Base-by-base conservation (phyloP, 2,797 vertebrate genomes). In the Schizothorax lantsangensis region DNA sequence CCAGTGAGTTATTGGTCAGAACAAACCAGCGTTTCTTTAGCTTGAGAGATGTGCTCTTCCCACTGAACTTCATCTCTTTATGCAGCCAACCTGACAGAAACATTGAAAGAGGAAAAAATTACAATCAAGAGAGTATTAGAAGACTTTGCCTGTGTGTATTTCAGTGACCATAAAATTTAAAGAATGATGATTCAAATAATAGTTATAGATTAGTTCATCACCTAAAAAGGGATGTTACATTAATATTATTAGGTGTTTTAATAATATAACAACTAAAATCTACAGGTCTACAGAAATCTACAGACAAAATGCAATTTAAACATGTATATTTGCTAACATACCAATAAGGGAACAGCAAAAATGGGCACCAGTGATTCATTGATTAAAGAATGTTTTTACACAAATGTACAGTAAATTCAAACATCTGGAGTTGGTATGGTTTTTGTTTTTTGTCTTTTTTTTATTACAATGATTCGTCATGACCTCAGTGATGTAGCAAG, bases 21-120 rank as follows among this genome's bases (percentile, higher is more conserved):
- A 98, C 96, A 89, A 98, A 98, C 97, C 97, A 98, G 90, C 97
- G 97, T 84, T 97, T 97, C 94, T 98, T 98, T 93, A 98, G 94
- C 92, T 98, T 98, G 90, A 98, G 94, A 74, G 97, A 97, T 0
- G 96, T 96, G 89, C 95, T 96, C 89, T 97, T 98, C 45, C 92
- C 95, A 88, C 95, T 96, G 15, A 95, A 95, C 91, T 96, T 97
- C 91, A 98, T 96, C 91, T 98, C 97, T 91, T 98, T 98, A 84
- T 98, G 96, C 33, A 98, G 93, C 97, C 97, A 98, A 36, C 97
- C 97, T 98, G 88, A 79, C 4, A 30, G 17, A 64, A 78, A 57
- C 36, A 87, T 43, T 21, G 54, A 2, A 21, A 12, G 75, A 21
- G 59, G 1, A 23, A 17, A 72, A 6, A 52, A 12, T n/a, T 40